Evolutionary conservation across 2,888 invertebrate species (phyloP).

Genomic region (Clivina fossor): DNA sequence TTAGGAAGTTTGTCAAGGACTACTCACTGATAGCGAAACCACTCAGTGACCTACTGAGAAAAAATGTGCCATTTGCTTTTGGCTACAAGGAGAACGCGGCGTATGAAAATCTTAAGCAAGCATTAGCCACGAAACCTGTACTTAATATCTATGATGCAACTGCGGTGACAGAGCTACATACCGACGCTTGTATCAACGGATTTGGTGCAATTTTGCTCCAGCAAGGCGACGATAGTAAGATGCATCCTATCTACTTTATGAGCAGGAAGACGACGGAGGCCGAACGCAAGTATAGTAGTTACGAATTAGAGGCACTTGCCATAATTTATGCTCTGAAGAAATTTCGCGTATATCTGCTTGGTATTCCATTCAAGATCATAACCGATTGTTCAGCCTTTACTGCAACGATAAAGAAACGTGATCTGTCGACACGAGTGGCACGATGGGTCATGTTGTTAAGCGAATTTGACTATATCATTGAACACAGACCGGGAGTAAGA

Average conservation of each 20-base stretch:
- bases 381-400: slow-evolving; percentile 47
- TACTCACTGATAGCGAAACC: slow-evolving; percentile 37
- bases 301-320: slow-evolving; percentile 46
- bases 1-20: slow-evolving; percentile 39
- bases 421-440: slow-evolving; percentile 44
- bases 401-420: slow-evolving; percentile 41
- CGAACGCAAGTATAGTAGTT: slow-evolving; percentile 44
- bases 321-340: slow-evolving; percentile 42
- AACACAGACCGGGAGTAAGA: not conserved
- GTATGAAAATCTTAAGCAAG: slow-evolving; percentile 1
- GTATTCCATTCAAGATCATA: slow-evolving; percentile 41
- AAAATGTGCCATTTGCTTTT: slow-evolving; percentile 32
- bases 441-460: slow-evolving; percentile 9
- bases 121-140: slow-evolving; percentile 35
- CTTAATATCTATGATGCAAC: slow-evolving; percentile 40
- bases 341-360: slow-evolving; percentile 43
- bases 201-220: slow-evolving; percentile 43
- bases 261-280: slow-evolving; percentile 38
- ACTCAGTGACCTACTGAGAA: slow-evolving; percentile 34
- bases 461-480: slow-evolving; percentile 4
- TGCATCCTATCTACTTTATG: slow-evolving; percentile 42
- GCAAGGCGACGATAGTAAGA: slow-evolving; percentile 33
- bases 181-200: slow-evolving; percentile 41
- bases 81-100: not conserved
- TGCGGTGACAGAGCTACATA: slow-evolving; percentile 39